These are phyloP conservation scores for Leucoma salicis DNA, from an alignment of 2,888 invertebrate genomes.

Conservation along the genomic window DNA sequence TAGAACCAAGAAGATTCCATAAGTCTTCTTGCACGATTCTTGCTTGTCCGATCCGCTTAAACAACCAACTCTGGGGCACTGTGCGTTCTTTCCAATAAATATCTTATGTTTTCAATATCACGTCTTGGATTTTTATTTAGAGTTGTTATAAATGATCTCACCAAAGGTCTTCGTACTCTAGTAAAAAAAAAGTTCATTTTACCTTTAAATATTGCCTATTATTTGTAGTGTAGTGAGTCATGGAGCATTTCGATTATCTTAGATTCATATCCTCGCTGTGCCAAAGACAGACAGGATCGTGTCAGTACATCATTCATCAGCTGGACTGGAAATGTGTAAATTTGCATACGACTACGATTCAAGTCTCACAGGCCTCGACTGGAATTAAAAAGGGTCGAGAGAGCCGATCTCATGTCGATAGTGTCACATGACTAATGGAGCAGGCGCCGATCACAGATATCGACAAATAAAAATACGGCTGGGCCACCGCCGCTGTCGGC, in stretches of 20 bases:
- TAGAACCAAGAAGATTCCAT: slow-evolving; percentile 36
- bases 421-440: slow-evolving; percentile 81
- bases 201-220: slow-evolving; percentile 36
- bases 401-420: slow-evolving; percentile 76
- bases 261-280: slow-evolving; percentile 12
- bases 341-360: slow-evolving; percentile 65
- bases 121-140: slow-evolving; percentile 37
- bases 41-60: no score
- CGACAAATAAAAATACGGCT: slow-evolving; percentile 72
- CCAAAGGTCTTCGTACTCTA: slow-evolving; percentile 34
- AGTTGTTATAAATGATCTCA: slow-evolving; percentile 33
- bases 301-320: slow-evolving; percentile 74
- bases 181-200: slow-evolving; percentile 28
- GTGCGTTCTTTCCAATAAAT: no score
- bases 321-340: slow-evolving; percentile 58
- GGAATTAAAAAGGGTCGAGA: slow-evolving; percentile 69
- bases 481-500: slow-evolving; percentile 50
- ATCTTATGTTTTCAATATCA: slow-evolving; percentile 6
- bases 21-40: slow-evolving; percentile 26
- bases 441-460: slow-evolving; percentile 79
- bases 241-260: slow-evolving; percentile 28
- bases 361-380: slow-evolving; percentile 60
- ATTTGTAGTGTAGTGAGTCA: slow-evolving; percentile 26
- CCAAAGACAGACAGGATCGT: slow-evolving; percentile 39
- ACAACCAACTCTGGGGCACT: no score